Percentiles rank a stretch among this genome's conserved stretches.
phyloP scores from a whole-genome alignment of 2,888 invertebrate species.

The Molorchus minor region DNA sequence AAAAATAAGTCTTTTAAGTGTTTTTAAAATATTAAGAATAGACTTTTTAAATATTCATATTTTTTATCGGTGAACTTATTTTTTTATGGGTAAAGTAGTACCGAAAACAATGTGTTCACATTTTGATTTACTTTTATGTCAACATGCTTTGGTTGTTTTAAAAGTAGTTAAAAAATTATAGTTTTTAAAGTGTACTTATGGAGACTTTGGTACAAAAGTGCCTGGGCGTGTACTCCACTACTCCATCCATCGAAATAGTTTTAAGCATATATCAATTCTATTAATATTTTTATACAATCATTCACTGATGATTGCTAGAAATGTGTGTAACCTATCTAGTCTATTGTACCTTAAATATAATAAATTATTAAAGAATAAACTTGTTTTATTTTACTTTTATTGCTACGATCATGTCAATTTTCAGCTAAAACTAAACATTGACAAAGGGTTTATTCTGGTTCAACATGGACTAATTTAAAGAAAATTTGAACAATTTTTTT shows the following conservation, averaged over 20 bases:
- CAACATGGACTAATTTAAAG: too few relatives aligned
- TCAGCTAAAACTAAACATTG: too few relatives aligned
- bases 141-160: background rate
- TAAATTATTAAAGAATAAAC: constrained; percentile 17
- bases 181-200: constrained; percentile 24
- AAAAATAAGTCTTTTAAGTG: constrained; percentile 16
- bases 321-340: constrained; percentile 28
- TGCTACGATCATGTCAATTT: background rate
- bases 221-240: constrained; percentile 10
- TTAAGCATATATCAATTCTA: constrained; percentile 24
- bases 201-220: constrained; percentile 3
- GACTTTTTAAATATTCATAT: constrained; percentile 5
- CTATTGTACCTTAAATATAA: constrained; percentile 26
- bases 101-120: background rate
- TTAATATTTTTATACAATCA: constrained; percentile 29
- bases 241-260: constrained; percentile 21
- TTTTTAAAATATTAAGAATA: constrained; percentile 5
- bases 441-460: too few relatives aligned
- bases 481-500: too few relatives aligned
- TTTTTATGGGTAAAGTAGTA: background rate
- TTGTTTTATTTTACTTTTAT: background rate
- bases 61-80: background rate
- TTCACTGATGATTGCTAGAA: constrained; percentile 24
- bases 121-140: background rate
- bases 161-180: constrained; percentile 18